Percentiles rank a stretch among this genome's conserved stretches.
Evolutionary conservation across 2,113 vertebrate genomes (phyloP).

Genomic region (Abramis brama): DNA sequence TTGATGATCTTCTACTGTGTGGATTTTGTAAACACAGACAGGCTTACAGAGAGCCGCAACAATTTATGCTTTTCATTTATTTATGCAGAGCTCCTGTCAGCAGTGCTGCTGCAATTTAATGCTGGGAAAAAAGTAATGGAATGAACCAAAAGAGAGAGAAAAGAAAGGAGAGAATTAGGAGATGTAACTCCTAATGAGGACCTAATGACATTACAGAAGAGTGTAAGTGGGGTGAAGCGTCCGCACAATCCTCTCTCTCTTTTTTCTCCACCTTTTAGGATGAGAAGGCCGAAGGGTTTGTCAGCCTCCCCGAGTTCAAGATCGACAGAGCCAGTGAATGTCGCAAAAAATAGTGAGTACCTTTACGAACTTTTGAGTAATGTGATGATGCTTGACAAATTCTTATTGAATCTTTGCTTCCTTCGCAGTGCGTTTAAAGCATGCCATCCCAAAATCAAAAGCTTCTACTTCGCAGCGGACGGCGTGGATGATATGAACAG

Average conservation of each 20-base stretch:
- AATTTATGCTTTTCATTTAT: conserved; percentile 47
- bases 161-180: not conserved
- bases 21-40: conserved; percentile 43
- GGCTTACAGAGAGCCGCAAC: conserved; percentile 4
- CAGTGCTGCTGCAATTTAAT: not conserved
- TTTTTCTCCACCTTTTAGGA: conserved; percentile 75
- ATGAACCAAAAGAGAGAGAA: conserved; percentile 9
- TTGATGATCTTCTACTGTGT: conserved; percentile 49
- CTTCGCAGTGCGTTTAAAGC: conserved; percentile 93
- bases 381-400: not conserved
- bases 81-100: conserved; percentile 28
- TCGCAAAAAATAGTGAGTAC: conserved; percentile 95
- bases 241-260: conserved; percentile 16
- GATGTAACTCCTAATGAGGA: conserved; percentile 44
- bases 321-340: conserved; percentile 97
- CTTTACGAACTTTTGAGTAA: not conserved
- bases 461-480: conserved; percentile 99
- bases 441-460: conserved; percentile 99
- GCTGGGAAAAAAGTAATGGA: not conserved
- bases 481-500: conserved; percentile 99
- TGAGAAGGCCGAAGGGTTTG: conserved; percentile 98
- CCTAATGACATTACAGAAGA: conserved; percentile 38
- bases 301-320: conserved; percentile 97
- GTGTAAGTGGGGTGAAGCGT: conserved; percentile 13
- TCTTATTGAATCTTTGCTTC: not conserved